phyloP scores from a whole-genome alignment of 2,113 vertebrate species.

The Channa maculata region DNA sequence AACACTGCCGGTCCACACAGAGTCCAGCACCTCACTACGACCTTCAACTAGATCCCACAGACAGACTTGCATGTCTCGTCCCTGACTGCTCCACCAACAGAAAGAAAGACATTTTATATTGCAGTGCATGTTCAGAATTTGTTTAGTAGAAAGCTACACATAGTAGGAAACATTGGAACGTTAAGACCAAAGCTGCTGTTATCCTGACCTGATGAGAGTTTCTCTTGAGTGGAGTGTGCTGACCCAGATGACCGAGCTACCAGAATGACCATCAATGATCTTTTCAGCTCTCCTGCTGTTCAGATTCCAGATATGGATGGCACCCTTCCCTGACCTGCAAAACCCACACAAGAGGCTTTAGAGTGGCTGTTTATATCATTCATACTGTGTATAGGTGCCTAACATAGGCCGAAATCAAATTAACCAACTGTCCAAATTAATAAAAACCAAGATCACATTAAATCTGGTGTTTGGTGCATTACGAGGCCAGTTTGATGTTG shows the following conservation, averaged over 20 bases:
- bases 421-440: background rate
- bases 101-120: background rate
- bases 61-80: conserved; percentile 89
- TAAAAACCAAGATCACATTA: background rate
- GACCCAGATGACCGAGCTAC: conserved; percentile 89
- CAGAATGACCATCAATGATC: conserved; percentile 86
- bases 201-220: conserved; percentile 85
- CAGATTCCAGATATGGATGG: conserved; percentile 92
- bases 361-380: background rate
- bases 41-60: conserved; percentile 92
- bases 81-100: conserved; percentile 86
- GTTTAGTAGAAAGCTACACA: background rate
- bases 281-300: conserved; percentile 83
- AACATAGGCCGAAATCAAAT: no score
- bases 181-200: background rate
- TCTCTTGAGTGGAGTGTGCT: conserved; percentile 75
- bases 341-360: conserved; percentile 12
- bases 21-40: conserved; percentile 80
- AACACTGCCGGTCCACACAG: conserved; percentile 85
- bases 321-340: conserved; percentile 88
- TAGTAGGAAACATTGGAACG: background rate
- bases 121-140: background rate
- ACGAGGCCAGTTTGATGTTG: background rate
- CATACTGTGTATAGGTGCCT: background rate
- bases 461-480: background rate